Base-by-base conservation (phyloP, 2,888 invertebrate species). In the Volucella zonaria region DNA sequence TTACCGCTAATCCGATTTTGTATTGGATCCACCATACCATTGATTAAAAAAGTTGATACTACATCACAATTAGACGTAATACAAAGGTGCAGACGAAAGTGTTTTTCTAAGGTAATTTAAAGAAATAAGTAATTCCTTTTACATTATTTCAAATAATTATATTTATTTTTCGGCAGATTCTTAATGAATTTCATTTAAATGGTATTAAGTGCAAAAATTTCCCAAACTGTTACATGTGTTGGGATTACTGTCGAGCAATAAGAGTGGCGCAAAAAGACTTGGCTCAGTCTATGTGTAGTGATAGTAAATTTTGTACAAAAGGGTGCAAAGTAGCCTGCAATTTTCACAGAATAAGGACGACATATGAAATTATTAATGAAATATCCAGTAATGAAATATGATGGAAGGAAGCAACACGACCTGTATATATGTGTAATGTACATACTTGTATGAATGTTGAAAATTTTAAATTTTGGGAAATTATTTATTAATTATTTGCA, bases 201-300 rank as follows among this genome's bases (percentile, higher is more conserved):
- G 74, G 52, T 15, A 67, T 67, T 43, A 58, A 54, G 1, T 86
- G 86, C 18, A 51, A 15, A n/a, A 74, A 38, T 1, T 23, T 31
- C 10, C 54, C 86, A 14, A 68, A 86, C 38, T 86, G 86, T 56
- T 80, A 54, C 23, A 86, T 86, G 86, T 86, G 86, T 47, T 86
- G 86, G 86, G 86, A 86, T 40, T 86, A 82, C 23, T 86, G 86
- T 18, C 49, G 61, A 61, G 68, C 75, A 18, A 40, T 86, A 0
- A 61, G 11, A 9, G 12, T 68, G 18, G 80, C 77, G 6, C 52
- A 51, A 11, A 18, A 1, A 3, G 71, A 64, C 6, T 73, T 82
- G 23, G 76, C 82, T 0, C 52, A 11, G 11, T 58, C 73, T 9
- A 82, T 82, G 76, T 86, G 86, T n/a, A 59, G n/a, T 66, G 86